Evolutionary conservation across 2,888 invertebrate genomes (phyloP).

Genomic region (Lordiphosa andalusiaca): DNA sequence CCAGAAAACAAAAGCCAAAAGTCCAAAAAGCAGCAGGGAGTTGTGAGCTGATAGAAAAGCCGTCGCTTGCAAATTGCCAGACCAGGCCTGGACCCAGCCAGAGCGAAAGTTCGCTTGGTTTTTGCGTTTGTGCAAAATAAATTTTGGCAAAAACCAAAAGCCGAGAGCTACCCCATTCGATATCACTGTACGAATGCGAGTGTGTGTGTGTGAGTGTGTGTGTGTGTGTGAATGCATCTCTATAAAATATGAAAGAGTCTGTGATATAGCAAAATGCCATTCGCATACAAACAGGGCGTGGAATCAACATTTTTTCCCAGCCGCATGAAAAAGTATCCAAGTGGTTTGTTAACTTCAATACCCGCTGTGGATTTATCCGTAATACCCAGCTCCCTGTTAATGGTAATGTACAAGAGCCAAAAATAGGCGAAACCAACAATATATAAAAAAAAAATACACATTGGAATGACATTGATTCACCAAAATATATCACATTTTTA

Average conservation of each 20-base stretch:
- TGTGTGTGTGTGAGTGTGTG: conserved; percentile 9
- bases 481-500: conserved; percentile 13
- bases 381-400: conserved; percentile 79
- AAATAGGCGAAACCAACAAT: conserved; percentile 29
- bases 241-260: conserved; percentile 44
- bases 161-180: conserved; percentile 29
- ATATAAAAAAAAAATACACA: conserved; percentile 7
- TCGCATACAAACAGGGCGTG: conserved; percentile 77
- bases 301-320: conserved; percentile 80
- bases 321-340: conserved; percentile 81
- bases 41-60: conserved; percentile 10
- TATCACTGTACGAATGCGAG: conserved; percentile 17
- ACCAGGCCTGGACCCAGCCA: conserved; percentile 24
- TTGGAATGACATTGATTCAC: conserved; percentile 14
- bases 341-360: conserved; percentile 80
- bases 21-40: conserved; percentile 28
- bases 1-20: conserved; percentile 52
- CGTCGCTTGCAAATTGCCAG: conserved; percentile 63
- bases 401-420: conserved; percentile 77
- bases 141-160: conserved; percentile 48
- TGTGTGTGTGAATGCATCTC: conserved; percentile 44
- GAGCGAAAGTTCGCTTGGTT: conserved; percentile 46
- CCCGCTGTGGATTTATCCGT: conserved; percentile 80
- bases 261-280: conserved; percentile 42
- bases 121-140: conserved; percentile 51